These are phyloP conservation scores for Ascidia mentula DNA, from an alignment of 23 tunicate species.

Conservation along the genomic window DNA sequence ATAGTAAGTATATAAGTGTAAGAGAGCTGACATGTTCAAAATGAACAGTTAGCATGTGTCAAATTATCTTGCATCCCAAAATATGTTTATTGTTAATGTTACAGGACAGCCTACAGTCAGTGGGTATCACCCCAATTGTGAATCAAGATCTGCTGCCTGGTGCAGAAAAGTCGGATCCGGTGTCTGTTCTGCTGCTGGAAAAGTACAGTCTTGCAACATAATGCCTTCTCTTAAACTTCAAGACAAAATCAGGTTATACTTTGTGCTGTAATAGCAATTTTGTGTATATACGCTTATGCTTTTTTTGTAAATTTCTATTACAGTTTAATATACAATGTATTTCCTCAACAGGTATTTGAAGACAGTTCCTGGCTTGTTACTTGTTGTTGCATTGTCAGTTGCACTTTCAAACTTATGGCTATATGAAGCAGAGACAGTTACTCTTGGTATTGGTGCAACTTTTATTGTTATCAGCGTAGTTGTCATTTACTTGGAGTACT, in stretches of 20 bases:
- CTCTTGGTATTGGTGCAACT: not conserved
- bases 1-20: too few species aligned
- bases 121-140: not conserved
- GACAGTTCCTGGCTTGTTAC: slow-evolving; percentile 41
- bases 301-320: not conserved
- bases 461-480: not conserved
- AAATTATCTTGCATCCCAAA: not conserved
- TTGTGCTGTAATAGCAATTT: not conserved
- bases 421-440: slow-evolving; percentile 24
- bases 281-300: not conserved
- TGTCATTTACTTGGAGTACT: slow-evolving; percentile 21
- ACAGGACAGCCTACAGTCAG: not conserved
- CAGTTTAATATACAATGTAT: not conserved
- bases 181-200: not conserved
- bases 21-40: too few species aligned
- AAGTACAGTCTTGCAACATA: not conserved
- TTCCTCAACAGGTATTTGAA: slow-evolving; percentile 17
- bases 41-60: not conserved
- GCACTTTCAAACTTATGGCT: slow-evolving; percentile 30
- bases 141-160: not conserved
- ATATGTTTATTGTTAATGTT: too few species aligned
- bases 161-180: not conserved
- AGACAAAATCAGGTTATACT: not conserved
- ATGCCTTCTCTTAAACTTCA: not conserved
- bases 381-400: slow-evolving; percentile 25